Percentiles rank a stretch among this genome's conserved stretches.
Evolutionary conservation across 2,113 vertebrate genomes (phyloP).

Genomic region (Hoplias malabaricus): DNA sequence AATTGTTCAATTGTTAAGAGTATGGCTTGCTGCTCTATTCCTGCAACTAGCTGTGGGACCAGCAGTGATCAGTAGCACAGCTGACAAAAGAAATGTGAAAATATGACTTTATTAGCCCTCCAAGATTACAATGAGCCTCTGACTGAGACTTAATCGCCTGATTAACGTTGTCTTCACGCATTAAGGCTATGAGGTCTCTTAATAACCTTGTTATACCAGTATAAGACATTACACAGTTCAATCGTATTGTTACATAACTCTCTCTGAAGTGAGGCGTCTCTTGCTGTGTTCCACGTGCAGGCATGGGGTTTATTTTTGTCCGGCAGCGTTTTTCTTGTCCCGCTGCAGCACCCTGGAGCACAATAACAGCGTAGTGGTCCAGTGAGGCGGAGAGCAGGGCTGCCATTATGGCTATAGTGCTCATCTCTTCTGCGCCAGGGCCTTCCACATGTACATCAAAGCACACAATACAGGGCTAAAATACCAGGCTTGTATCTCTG

Average conservation of each 20-base stretch:
- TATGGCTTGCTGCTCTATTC: not conserved
- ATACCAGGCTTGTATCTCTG: not conserved
- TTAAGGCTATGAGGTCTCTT: not conserved
- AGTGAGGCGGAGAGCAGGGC: not conserved
- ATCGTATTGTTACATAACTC: slow-evolving; percentile 2
- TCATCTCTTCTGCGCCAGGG: not conserved
- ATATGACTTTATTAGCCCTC: not conserved
- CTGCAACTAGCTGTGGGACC: not conserved
- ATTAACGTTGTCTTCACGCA: not conserved
- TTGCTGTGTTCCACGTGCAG: not conserved
- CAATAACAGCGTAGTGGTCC: not conserved
- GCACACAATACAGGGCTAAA: not conserved
- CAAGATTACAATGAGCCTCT: not conserved
- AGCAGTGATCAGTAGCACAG: not conserved
- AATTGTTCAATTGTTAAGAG: no score
- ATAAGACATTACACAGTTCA: not conserved
- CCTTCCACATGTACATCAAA: not conserved
- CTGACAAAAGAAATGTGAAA: not conserved
- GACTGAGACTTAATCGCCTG: not conserved
- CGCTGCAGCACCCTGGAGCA: not conserved
- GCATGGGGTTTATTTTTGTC: slow-evolving; percentile 27
- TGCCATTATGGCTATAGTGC: not conserved
- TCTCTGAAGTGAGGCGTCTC: not conserved
- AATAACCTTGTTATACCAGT: slow-evolving; percentile 5
- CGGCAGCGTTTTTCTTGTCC: not conserved